Conservation (phyloP, 1,140 invertebrate genomes). For the Camponotus vicinus region DNA sequence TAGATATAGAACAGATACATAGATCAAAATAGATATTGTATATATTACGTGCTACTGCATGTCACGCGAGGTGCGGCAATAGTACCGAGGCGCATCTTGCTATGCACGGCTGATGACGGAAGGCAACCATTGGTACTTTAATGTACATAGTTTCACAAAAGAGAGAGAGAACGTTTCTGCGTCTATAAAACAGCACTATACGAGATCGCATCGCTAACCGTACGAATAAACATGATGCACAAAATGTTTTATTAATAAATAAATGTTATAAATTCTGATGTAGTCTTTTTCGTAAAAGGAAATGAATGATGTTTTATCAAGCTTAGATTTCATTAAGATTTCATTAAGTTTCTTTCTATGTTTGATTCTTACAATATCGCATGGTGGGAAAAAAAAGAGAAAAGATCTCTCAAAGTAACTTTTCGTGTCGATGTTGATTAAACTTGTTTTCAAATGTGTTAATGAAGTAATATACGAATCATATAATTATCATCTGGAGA, state of each 20-base stretch:
- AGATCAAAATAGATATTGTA: slow-evolving; percentile 54
- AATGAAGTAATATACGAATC: slow-evolving; percentile 26
- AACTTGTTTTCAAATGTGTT: slow-evolving; percentile 4
- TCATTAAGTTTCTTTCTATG: not conserved
- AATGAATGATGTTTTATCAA: not conserved
- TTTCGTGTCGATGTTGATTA: not conserved
- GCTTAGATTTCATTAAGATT: not conserved
- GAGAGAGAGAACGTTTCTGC: not conserved
- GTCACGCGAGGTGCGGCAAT: slow-evolving; percentile 33
- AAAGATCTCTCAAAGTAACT: not conserved
- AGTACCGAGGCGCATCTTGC: slow-evolving; percentile 31
- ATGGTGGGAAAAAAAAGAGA: not conserved
- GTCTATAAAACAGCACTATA: slow-evolving; percentile 8
- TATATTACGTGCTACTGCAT: slow-evolving; percentile 42
- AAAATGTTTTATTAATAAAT: slow-evolving; percentile 9
- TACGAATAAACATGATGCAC: not conserved
- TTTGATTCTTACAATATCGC: not conserved
- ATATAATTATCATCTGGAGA: not conserved
- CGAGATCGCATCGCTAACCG: not conserved
- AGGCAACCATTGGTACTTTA: slow-evolving; percentile 16
- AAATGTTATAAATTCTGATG: not conserved
- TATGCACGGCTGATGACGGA: slow-evolving; percentile 3
- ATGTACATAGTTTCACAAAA: slow-evolving; percentile 10
- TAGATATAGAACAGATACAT: slow-evolving; percentile 42
- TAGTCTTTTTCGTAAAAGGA: not conserved